A percentile compares a stretch with the other conserved stretches of the same genome.
These are phyloP conservation scores for Oasisia sp. DNA, from an alignment of 2,888 invertebrate genomes.

Conservation along the genomic window DNA sequence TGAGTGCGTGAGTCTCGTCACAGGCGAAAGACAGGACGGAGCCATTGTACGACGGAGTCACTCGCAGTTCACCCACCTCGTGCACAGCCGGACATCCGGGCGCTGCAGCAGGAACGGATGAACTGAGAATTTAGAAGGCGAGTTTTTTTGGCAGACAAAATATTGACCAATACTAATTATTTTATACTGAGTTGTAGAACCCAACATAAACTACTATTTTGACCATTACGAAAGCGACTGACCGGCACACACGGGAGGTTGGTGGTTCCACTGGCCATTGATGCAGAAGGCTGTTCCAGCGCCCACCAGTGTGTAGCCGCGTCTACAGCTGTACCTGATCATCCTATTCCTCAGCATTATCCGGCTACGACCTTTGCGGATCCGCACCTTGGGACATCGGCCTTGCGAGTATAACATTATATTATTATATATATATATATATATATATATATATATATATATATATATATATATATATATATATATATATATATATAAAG, in stretches of 20 bases:
- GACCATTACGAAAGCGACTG: neutral
- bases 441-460: no score
- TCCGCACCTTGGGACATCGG: neutral
- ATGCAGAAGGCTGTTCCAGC: neutral
- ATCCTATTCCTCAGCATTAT: neutral
- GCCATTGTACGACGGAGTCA: slow-evolving; percentile 27
- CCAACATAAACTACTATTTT: neutral
- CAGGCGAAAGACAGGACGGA: slow-evolving; percentile 48
- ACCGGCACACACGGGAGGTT: neutral
- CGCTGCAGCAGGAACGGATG: neutral
- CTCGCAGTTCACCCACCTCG: neutral
- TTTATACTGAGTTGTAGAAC: neutral
- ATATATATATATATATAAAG: no score
- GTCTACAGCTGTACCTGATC: neutral
- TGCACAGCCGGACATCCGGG: slow-evolving; percentile 21
- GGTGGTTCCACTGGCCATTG: neutral
- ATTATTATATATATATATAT: no score
- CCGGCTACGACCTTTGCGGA: neutral
- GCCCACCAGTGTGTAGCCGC: neutral
- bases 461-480: no score
- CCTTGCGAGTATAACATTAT: no score
- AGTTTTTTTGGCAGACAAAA: no score
- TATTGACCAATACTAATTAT: no score
- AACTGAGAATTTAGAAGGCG: neutral
- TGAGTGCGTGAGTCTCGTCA: slow-evolving; percentile 41